Base-by-base conservation (phyloP, 2,113 vertebrate genomes). In the Plecturocebus donacophilus region DNA sequence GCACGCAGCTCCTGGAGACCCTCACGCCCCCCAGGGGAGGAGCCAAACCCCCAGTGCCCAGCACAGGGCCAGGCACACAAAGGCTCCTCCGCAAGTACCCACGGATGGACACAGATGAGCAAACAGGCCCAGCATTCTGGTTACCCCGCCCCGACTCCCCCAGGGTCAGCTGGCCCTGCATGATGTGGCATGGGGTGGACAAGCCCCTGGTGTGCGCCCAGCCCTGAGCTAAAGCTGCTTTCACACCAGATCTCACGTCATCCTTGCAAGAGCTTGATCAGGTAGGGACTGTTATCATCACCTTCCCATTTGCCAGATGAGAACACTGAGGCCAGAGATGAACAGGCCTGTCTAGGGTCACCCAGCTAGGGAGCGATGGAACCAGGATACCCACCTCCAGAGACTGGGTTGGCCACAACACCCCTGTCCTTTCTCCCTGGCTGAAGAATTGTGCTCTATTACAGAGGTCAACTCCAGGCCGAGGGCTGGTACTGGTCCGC, bases 91-190 rank as follows among this genome's bases (percentile, higher is more conserved):
- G 1, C 19, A 66, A 52, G 38, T 42, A 27, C 88, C 73, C 38
- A 38, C 0, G 1, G 52, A 42, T 8, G 30, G 40, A 21, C 61
- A 38, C 21, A n/a, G 14, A 77, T 19, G 68, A 49, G 32, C 61
- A 14, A 13, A 52, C 14, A 89, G 38, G 11, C 8, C 66, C 20
- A 27, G 68, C 75, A 64, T 66, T 38, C 38, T 40, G 58, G 80
- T 30, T 52, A 20, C 5, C n/a, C 47, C 35, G 2, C 21, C 19
- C n/a, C 14, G 0, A 2, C 3, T 4, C 6, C 54, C 68, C 38
- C 14, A 8, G 10, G 71, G 45, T 30, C 68, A 30, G 52, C 12
- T 56, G 23, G 54, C 80, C 54, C 58, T 30, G n/a, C 13, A 2
- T 32, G 87, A 40, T 23, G 11, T 9, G 1, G 79, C 23, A 27